Evolutionary conservation across 2,888 invertebrate species (phyloP).

Genomic region (Hetaerina titia): DNA sequence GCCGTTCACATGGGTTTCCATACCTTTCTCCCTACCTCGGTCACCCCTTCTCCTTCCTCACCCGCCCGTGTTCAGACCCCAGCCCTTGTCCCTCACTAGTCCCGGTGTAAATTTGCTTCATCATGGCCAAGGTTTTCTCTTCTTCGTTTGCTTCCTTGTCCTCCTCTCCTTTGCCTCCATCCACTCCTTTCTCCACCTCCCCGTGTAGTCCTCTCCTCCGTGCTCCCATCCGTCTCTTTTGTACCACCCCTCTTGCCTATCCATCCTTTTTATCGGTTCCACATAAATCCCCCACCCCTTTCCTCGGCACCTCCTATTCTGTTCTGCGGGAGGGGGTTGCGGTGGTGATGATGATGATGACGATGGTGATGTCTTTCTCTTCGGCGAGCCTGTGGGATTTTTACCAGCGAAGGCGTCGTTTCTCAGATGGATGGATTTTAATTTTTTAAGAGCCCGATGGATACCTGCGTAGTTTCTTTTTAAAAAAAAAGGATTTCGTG

Average conservation of each 20-base stretch:
- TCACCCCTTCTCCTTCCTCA: not conserved
- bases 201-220: not conserved
- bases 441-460: not conserved
- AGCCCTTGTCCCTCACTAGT: not conserved
- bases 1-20: constrained; percentile 23
- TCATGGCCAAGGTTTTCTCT: constrained; percentile 22
- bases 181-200: not conserved
- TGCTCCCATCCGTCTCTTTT: not conserved
- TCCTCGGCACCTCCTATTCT: not conserved
- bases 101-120: constrained; percentile 52
- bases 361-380: not conserved
- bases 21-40: not conserved
- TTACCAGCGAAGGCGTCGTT: not conserved
- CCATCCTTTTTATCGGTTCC: constrained; percentile 19
- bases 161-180: not conserved
- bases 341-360: constrained; percentile 17
- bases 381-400: not conserved
- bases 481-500: not conserved
- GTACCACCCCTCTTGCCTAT: not conserved
- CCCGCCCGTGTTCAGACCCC: not conserved
- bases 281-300: not conserved
- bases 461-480: not conserved
- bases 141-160: not conserved
- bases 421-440: not conserved
- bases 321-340: not conserved